Percentiles rank a stretch among this genome's conserved stretches.
Evolutionary conservation across 2,113 vertebrate genomes (phyloP).

Genomic region (Elaphurus davidianus): DNA sequence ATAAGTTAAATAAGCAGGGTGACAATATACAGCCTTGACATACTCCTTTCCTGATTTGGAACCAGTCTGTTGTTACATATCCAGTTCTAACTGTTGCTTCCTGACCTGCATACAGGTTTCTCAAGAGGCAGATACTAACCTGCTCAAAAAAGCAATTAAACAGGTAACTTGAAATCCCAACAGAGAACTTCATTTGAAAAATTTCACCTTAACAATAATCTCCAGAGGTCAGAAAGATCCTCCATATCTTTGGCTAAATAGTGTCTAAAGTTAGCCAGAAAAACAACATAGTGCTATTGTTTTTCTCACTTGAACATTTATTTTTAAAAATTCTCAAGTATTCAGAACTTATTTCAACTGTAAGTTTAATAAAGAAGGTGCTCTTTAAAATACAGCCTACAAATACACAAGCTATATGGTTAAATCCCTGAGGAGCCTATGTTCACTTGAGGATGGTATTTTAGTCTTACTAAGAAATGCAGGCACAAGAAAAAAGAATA

Average conservation of each 20-base stretch:
- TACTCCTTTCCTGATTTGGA: too few relatives aligned
- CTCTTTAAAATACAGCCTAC: background rate
- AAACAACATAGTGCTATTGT: background rate
- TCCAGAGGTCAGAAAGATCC: background rate
- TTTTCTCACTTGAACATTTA: background rate
- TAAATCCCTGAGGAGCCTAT: background rate
- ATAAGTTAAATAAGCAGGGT: too few relatives aligned
- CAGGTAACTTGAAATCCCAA: background rate
- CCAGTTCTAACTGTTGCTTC: too few relatives aligned
- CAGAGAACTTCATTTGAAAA: background rate
- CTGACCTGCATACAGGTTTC: too few relatives aligned
- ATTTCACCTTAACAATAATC: background rate
- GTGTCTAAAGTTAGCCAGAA: background rate
- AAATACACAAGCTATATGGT: background rate
- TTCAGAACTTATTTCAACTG: slow-evolving; percentile 1
- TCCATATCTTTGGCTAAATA: background rate
- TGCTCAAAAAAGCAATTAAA: slow-evolving; percentile 12
- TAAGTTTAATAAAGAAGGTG: background rate
- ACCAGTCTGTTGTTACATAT: too few relatives aligned
- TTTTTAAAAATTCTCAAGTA: background rate
- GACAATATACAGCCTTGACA: too few relatives aligned
- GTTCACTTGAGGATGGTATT: background rate
- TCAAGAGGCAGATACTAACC: background rate
- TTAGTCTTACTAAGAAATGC: slow-evolving; percentile 29
- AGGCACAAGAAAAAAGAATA: background rate